These are phyloP conservation scores for Ifrita kowaldi DNA, from an alignment of 2,113 vertebrate genomes.

Conservation along the genomic window DNA sequence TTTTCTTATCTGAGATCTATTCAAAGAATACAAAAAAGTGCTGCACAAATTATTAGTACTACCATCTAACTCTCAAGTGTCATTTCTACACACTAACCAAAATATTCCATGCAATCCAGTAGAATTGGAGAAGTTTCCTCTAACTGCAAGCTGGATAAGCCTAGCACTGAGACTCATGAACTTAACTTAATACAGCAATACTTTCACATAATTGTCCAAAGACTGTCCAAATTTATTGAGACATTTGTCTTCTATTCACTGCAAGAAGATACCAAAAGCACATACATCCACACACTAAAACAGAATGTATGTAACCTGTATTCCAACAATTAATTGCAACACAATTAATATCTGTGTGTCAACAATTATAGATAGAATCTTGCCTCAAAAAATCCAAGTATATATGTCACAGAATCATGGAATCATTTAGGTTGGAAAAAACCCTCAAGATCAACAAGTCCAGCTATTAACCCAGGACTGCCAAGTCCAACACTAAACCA, in stretches of 20 bases:
- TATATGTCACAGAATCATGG: neutral
- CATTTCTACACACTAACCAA: neutral
- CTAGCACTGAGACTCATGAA: neutral
- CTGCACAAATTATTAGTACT: neutral
- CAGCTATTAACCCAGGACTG: neutral
- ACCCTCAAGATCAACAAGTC: neutral
- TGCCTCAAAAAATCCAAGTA: neutral
- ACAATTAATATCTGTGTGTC: neutral
- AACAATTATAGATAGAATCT: neutral
- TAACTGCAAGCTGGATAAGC: neutral
- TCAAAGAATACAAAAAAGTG: neutral
- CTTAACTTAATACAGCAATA: neutral
- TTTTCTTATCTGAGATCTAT: neutral
- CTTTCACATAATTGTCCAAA: neutral
- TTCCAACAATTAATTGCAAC: neutral
- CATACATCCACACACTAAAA: neutral
- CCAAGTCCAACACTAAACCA: neutral
- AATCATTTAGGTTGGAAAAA: neutral
- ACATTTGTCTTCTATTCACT: neutral
- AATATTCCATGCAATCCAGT: neutral
- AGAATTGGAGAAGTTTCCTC: neutral
- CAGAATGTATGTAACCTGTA: neutral
- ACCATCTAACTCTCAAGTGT: neutral
- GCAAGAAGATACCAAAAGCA: neutral
- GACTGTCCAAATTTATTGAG: neutral